Percentiles rank a stretch among this genome's conserved stretches.
Evolutionary conservation across 2,888 invertebrate genomes (phyloP).

Genomic region (Acleris literana): DNA sequence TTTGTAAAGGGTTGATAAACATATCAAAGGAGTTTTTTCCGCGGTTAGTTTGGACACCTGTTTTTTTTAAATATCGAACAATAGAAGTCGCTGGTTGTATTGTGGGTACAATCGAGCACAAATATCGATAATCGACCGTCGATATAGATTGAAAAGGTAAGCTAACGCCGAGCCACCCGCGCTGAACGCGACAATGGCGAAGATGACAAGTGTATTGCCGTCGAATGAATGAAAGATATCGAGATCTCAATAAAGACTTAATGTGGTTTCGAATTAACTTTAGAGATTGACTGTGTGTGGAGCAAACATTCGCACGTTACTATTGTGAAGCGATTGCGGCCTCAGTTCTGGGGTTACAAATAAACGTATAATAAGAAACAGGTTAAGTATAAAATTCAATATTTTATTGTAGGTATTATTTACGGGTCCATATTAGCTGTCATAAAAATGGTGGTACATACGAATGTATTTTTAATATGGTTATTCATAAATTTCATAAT

Average conservation of each 20-base stretch:
- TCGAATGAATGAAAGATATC: constrained; percentile 43
- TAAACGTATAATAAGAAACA: no score
- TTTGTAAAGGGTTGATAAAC: constrained; percentile 79
- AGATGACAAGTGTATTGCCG: constrained; percentile 42
- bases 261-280: constrained; percentile 34
- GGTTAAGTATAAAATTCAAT: no score
- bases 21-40: constrained; percentile 74
- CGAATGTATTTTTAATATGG: no score
- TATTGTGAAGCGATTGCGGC: no score
- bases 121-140: constrained; percentile 74
- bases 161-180: constrained; percentile 68
- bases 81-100: constrained; percentile 63
- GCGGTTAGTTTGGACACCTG: constrained; percentile 67
- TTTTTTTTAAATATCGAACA: constrained; percentile 64
- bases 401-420: no score
- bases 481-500: no score
- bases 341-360: no score
- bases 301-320: neutral
- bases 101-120: constrained; percentile 72
- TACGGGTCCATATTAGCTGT: no score
- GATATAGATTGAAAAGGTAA: constrained; percentile 63
- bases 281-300: constrained; percentile 4
- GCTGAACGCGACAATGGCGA: constrained; percentile 51
- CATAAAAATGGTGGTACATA: no score
- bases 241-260: constrained; percentile 43